A percentile compares a stretch with the other conserved stretches of the same genome.
Conservation (phyloP, 2,888 invertebrate genomes). For the Melinaea marsaeus region DNA sequence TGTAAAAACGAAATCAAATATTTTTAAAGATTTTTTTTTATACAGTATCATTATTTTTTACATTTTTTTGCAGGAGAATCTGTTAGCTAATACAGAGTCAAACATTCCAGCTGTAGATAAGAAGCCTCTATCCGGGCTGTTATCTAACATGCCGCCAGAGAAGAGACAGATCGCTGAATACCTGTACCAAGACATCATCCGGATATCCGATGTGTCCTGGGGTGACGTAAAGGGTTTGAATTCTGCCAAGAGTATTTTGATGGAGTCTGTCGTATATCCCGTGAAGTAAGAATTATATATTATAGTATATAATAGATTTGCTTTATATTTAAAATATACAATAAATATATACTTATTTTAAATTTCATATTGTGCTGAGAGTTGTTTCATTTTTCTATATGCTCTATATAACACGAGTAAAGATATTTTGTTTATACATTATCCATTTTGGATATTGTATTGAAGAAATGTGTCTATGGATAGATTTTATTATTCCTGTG, state of each 20-base stretch:
- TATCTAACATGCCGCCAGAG: slow-evolving; percentile 67
- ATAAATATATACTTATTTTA: neutral
- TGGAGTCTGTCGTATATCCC: slow-evolving; percentile 92
- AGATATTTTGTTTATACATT: too few relatives aligned
- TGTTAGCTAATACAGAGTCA: slow-evolving; percentile 33
- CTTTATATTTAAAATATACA: neutral
- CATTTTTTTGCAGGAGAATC: slow-evolving; percentile 38
- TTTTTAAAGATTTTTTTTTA: neutral
- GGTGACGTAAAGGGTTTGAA: slow-evolving; percentile 84
- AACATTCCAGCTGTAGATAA: slow-evolving; percentile 46
- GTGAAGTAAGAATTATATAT: slow-evolving; percentile 52
- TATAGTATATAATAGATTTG: neutral
- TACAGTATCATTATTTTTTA: neutral
- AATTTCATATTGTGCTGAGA: neutral
- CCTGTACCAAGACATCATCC: slow-evolving; percentile 79
- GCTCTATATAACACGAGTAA: too few relatives aligned
- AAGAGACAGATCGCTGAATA: slow-evolving; percentile 81
- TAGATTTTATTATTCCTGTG: too few relatives aligned
- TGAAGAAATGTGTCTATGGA: too few relatives aligned
- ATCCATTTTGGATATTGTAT: too few relatives aligned
- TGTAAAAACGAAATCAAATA: neutral
- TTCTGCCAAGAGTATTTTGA: slow-evolving; percentile 84
- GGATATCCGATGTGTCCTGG: slow-evolving; percentile 86
- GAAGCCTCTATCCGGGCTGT: slow-evolving; percentile 53
- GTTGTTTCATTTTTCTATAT: too few relatives aligned